Evolutionary conservation across 2,797 vertebrate species (phyloP).

Genomic region (Darevskia mixta): DNA sequence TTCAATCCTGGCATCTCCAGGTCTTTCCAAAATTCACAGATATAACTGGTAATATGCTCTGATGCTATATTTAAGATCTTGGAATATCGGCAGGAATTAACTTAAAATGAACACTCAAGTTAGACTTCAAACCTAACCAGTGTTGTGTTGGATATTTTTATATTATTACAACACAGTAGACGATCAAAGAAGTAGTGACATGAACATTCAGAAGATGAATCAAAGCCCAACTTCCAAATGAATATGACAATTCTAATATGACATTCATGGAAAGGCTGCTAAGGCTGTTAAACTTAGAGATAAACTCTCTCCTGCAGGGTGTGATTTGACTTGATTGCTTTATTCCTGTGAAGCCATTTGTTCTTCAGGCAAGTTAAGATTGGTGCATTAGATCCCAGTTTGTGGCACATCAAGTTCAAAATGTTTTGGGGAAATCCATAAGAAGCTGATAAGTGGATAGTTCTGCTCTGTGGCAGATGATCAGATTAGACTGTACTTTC

Average conservation of each 20-base stretch:
- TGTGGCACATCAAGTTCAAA: neutral
- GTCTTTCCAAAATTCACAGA: too few relatives aligned
- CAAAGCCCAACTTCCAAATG: neutral
- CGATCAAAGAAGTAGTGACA: neutral
- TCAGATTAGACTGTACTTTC: neutral
- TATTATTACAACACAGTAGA: neutral
- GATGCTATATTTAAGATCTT: neutral
- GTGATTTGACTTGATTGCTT: neutral
- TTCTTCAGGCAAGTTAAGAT: neutral
- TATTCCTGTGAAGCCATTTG: neutral
- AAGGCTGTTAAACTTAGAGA: neutral
- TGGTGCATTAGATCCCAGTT: neutral
- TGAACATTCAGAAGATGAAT: neutral
- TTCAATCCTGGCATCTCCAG: too few relatives aligned
- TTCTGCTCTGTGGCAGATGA: neutral
- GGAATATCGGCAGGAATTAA: neutral
- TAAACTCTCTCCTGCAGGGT: neutral
- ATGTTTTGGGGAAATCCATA: neutral
- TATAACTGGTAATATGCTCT: too few relatives aligned
- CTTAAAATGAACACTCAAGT: neutral
- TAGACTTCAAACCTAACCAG: neutral
- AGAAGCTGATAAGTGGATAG: neutral
- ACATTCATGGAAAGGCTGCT: neutral
- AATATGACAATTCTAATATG: slow-evolving; percentile 1
- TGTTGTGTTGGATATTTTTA: neutral